Percentiles rank a stretch among this genome's conserved stretches.
Evolutionary conservation across 2,797 vertebrate genomes (phyloP).

Genomic region (Molossus molossus): DNA sequence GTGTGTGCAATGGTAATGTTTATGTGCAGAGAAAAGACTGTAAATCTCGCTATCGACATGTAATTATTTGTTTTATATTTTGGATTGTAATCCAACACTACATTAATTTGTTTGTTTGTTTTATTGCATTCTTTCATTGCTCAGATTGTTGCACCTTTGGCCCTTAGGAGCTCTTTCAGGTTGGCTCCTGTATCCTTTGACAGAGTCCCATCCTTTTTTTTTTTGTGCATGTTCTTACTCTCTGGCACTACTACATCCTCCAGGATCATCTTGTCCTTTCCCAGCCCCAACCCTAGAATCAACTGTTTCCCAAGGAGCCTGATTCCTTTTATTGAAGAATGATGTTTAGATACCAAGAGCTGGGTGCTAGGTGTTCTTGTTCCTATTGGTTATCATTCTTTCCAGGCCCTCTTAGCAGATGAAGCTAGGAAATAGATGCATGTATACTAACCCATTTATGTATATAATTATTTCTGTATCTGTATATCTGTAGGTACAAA

Average conservation of each 20-base stretch:
- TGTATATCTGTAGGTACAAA: neutral
- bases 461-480: neutral
- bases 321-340: neutral
- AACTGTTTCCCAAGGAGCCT: neutral
- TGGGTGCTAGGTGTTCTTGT: neutral
- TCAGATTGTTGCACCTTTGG: neutral
- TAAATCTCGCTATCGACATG: neutral
- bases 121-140: neutral
- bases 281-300: neutral
- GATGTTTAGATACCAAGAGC: neutral
- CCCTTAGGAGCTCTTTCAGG: neutral
- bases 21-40: neutral
- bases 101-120: neutral
- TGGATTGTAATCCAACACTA: neutral
- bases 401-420: neutral
- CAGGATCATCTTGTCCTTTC: neutral
- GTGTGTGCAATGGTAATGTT: neutral
- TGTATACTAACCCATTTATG: neutral
- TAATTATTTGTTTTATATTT: neutral
- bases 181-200: neutral
- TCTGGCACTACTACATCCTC: neutral
- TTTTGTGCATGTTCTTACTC: neutral
- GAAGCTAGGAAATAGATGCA: neutral
- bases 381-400: neutral
- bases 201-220: neutral